Base-by-base conservation (phyloP, 1,140 invertebrate species). In the Homalodisca vitripennis region DNA sequence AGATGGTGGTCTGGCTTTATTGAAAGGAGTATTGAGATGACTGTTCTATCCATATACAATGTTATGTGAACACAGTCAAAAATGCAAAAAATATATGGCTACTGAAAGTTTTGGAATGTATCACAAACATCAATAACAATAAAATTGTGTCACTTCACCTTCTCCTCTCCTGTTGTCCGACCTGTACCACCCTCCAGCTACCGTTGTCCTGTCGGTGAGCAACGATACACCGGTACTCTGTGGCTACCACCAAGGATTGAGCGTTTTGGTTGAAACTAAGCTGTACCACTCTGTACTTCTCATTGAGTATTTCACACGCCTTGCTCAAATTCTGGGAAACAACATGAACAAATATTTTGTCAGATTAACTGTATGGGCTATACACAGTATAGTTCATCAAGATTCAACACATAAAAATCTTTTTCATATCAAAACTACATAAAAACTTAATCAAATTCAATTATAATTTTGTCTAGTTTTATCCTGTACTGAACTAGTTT, bases 121-220 rank as follows among this genome's bases (percentile, higher is more conserved):
- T n/a, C n/a, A n/a, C n/a, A n/a, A n/a, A n/a, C n/a, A n/a, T n/a
- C n/a, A n/a, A n/a, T n/a, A n/a, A n/a, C n/a, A n/a, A n/a, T n/a
- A n/a, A n/a, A n/a, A n/a, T n/a, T n/a, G 48, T 27, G 75, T 41
- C 34, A 10, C 81, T n/a, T 80, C 79, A 93, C 90, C 84, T 85
- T 84, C 94, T 94, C 72, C 93, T 84, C 79, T 95, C 93, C 79
- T 92, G 91, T 75, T 89, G 89, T 26, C 93, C 94, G 72, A 95
- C 85, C 83, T 95, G 92, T 34, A 80, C 85, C 1, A 93, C 85
- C 74, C 84, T 85, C 82, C 86, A 89, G 76, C 85, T 80, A 17
- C 81, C 78, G 13, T 13, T n/a, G 24, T 60, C 55, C 77, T 87
- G 82, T 78, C 81, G 83, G 46, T 87, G 81, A 74, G 90, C 93